Base-by-base conservation (phyloP, 2,113 vertebrate species). In the Helogale parvula region DNA sequence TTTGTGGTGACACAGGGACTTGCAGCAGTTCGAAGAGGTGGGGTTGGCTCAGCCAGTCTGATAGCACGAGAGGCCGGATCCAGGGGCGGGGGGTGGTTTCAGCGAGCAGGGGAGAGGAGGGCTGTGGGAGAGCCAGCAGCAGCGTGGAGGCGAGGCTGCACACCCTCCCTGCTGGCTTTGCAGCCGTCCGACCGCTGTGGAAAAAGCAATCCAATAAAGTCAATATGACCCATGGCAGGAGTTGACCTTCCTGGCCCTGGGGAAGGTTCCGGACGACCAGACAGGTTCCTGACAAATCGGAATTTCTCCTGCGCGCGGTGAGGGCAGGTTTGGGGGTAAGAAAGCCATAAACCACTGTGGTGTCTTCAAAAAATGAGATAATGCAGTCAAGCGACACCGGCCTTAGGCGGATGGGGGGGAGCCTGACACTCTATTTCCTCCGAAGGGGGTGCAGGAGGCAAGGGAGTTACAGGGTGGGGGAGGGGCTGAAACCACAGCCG, bases 151-250 rank as follows among this genome's bases (percentile, higher is more conserved):
- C 74, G 72, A 52, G 84, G 69, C 97, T 83, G 91, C 93, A 97
- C 95, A 65, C 97, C 93, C 95, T 96, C 83, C 96, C 93, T 60
- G 87, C 96, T 76, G 68, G 77, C 89, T 83, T 93, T 66, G 84
- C 80, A 84, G 81, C 96, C 95, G 45, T 90, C 98, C 54, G 31
- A 93, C 96, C 94, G 95, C 98, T 97, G 97, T 91, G 96, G 98
- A 98, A 98, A 98, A 98, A 98, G 94, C 97, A 83, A 96, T 96
- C 97, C 97, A 96, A 95, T 97, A 94, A 98, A 98, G 98, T 97
- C 98, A 98, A 96, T 95, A 93, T 93, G 96, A 97, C 92, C 96
- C 97, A 54, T 72, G 76, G 97, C 0, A 1, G 94, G 93, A 96
- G 95, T 52, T 94, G 95, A 91, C 68, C 96, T 97, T 97, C 97